These are phyloP conservation scores for Stramonita haemastoma DNA, from an alignment of 2,888 invertebrate species.

Conservation along the genomic window DNA sequence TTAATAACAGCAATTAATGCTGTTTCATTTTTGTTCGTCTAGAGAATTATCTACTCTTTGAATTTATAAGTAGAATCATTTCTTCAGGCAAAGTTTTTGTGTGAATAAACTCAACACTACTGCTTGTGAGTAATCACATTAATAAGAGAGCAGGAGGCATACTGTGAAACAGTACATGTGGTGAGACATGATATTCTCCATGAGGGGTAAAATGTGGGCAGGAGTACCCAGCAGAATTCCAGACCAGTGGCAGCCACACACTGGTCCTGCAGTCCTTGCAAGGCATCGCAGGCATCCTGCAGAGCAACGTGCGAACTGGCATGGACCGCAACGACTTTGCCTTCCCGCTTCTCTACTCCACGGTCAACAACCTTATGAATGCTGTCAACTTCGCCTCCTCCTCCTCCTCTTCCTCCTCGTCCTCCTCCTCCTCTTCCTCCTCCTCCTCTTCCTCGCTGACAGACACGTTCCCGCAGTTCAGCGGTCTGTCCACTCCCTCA, in stretches of 20 bases:
- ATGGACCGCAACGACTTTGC: conserved; percentile 54
- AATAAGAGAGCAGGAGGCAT: too few species aligned
- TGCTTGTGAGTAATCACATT: too few species aligned
- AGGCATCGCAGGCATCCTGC: conserved; percentile 50
- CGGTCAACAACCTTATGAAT: conserved; percentile 54
- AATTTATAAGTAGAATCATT: too few species aligned
- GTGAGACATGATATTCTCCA: too few species aligned
- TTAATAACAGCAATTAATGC: too few species aligned
- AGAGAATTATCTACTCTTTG: too few species aligned
- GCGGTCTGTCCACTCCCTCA: conserved; percentile 42
- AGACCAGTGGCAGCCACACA: conserved; percentile 51
- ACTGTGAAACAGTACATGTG: too few species aligned
- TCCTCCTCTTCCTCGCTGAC: conserved; percentile 36
- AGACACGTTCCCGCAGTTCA: conserved; percentile 17
- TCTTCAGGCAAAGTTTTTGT: too few species aligned
- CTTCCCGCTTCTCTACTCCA: conserved; percentile 52
- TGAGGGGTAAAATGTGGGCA: conserved; percentile 45
- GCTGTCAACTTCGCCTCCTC: conserved; percentile 52
- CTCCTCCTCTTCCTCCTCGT: conserved; percentile 40
- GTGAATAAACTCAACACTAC: too few species aligned
- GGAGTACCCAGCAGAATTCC: conserved; percentile 59
- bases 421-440: conserved; percentile 40
- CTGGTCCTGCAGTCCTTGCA: conserved; percentile 53
- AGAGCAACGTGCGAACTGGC: conserved; percentile 52
- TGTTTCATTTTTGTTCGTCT: too few species aligned